Evolutionary conservation across 1,140 invertebrate genomes (phyloP).

Genomic region (Drosophila ercepeae): DNA sequence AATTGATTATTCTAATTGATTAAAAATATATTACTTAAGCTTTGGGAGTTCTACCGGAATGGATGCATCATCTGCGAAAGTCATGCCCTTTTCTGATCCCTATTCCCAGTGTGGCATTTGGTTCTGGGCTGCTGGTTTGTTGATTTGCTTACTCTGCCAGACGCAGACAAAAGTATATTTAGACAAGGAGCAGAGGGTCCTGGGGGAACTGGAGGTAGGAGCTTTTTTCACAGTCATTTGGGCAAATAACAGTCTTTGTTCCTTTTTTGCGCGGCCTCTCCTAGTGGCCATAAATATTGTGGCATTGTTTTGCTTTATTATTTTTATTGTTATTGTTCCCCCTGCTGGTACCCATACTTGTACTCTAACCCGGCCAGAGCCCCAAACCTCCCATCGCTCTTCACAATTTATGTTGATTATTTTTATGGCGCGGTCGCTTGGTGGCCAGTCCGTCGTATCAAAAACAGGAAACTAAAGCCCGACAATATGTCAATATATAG

Average conservation of each 20-base stretch:
- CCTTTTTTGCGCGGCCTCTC: slow-evolving; percentile 18
- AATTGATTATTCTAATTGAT: neutral
- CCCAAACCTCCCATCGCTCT: slow-evolving; percentile 21
- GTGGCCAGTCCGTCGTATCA: slow-evolving; percentile 60
- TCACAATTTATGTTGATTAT: slow-evolving; percentile 80
- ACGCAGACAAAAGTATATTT: slow-evolving; percentile 70
- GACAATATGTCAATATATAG: slow-evolving; percentile 73
- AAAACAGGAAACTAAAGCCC: slow-evolving; percentile 59
- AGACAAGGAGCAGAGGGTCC: slow-evolving; percentile 2
- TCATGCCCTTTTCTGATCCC: slow-evolving; percentile 20
- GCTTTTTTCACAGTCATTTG: slow-evolving; percentile 73
- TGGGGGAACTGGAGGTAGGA: neutral
- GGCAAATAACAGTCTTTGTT: slow-evolving; percentile 57
- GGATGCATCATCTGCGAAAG: slow-evolving; percentile 44
- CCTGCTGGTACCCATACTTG: neutral
- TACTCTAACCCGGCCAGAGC: neutral
- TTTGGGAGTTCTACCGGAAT: slow-evolving; percentile 38
- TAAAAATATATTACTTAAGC: neutral
- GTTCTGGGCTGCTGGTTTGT: slow-evolving; percentile 59
- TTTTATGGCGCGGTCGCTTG: slow-evolving; percentile 79
- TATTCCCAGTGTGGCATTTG: slow-evolving; percentile 71
- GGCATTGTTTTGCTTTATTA: slow-evolving; percentile 81
- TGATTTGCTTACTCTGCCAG: slow-evolving; percentile 75
- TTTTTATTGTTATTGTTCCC: slow-evolving; percentile 81
- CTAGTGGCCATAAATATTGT: slow-evolving; percentile 73